Percentiles rank a stretch among this genome's conserved stretches.
Conservation (phyloP, 2,113 vertebrate genomes). For the Cariama cristata region DNA sequence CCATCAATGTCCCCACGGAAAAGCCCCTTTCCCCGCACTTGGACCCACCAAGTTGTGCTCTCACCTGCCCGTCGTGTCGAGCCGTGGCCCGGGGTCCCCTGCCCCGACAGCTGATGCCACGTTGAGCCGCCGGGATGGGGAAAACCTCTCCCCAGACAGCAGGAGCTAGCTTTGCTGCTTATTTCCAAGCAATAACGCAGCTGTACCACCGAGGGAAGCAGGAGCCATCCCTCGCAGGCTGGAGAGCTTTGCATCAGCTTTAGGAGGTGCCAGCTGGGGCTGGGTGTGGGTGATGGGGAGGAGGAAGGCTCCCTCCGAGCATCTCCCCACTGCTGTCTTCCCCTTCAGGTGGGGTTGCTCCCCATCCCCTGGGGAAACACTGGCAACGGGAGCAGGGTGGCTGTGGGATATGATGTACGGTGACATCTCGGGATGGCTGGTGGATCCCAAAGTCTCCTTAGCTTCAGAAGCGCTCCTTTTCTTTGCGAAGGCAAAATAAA, state of each 20-base stretch:
- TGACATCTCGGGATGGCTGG: neutral
- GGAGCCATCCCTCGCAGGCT: neutral
- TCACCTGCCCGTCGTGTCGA: fast-evolving
- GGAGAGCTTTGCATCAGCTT: neutral
- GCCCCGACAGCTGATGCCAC: neutral
- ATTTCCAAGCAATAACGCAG: neutral
- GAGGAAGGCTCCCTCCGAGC: neutral
- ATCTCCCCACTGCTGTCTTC: neutral
- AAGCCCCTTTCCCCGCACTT: neutral
- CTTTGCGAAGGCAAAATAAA: neutral
- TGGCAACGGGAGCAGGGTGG: fast-evolving
- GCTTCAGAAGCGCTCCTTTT: neutral
- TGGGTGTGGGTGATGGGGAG: neutral
- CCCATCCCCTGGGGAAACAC: fast-evolving
- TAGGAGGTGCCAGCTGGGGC: neutral
- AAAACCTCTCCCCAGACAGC: neutral
- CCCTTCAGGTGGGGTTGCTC: neutral
- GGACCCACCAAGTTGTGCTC: neutral
- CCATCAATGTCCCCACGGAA: neutral
- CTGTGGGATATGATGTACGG: neutral
- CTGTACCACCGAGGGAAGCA: neutral
- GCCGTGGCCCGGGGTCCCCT: no score
- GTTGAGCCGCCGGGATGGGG: fast-evolving
- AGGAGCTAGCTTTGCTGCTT: neutral
- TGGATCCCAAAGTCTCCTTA: neutral